Evolutionary conservation across 2,797 vertebrate species (phyloP).

Genomic region (Perodicticus potto): DNA sequence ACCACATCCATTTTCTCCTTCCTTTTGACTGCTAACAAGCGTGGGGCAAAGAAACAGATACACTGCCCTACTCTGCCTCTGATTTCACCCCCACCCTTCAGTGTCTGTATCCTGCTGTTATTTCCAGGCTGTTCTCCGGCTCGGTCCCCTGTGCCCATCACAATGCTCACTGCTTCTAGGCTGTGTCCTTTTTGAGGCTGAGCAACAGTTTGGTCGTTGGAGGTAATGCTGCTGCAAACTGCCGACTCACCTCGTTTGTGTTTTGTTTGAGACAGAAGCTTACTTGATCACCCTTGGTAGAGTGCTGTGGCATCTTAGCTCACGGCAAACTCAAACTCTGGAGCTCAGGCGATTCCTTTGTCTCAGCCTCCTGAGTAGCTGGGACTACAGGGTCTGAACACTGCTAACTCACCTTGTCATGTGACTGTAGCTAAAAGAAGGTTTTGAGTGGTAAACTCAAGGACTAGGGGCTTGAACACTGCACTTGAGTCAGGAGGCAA

Average conservation of each 20-base stretch:
- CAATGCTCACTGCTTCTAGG: neutral
- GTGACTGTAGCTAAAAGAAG: constrained; percentile 3
- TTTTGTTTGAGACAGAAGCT: no score
- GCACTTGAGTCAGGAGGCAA: constrained; percentile 15
- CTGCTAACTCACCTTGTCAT: neutral
- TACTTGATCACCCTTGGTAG: no score
- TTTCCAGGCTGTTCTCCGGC: no score
- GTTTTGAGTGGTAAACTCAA: constrained; percentile 15
- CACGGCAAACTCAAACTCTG: no score
- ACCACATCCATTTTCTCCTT: constrained; percentile 18
- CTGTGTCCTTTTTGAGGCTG: constrained; percentile 36
- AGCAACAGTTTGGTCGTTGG: constrained; percentile 19
- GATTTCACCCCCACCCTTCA: neutral
- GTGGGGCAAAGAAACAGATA: neutral
- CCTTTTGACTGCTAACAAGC: neutral
- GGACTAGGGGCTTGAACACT: neutral
- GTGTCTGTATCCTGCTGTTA: neutral
- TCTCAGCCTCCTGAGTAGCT: no score
- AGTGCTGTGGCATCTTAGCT: no score
- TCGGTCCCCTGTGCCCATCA: neutral
- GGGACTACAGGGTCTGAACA: no score
- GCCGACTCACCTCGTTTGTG: neutral
- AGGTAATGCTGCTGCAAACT: constrained; percentile 25
- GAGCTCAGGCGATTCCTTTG: no score
- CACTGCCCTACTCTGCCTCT: no score